phyloP scores from a whole-genome alignment of 2,888 invertebrate species.

The Cerceris rybyensis region DNA sequence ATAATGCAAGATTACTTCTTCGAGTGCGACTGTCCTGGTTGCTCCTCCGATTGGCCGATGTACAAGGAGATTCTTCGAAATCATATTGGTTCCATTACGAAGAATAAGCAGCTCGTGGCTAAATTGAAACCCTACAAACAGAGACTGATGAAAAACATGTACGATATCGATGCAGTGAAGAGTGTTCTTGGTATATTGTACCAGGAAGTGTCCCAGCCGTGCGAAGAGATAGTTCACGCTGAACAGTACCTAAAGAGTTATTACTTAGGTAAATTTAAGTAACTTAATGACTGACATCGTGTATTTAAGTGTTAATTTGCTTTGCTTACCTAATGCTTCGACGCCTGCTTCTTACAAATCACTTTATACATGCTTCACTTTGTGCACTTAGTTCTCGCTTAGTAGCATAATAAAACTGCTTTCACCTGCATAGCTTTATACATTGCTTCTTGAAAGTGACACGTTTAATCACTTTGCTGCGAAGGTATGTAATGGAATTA shows the following conservation, averaged over 20 bases:
- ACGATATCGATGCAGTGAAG: constrained; percentile 79
- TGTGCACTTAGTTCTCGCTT: constrained; percentile 38
- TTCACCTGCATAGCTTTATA: constrained; percentile 32
- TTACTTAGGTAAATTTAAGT: constrained; percentile 80
- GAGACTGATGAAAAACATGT: constrained; percentile 74
- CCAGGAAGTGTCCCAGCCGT: constrained; percentile 74
- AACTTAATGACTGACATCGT: constrained; percentile 27
- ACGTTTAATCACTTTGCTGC: constrained; percentile 28
- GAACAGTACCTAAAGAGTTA: constrained; percentile 79
- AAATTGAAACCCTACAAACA: constrained; percentile 75
- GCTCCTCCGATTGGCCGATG: constrained; percentile 75
- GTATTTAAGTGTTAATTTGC: constrained; percentile 19
- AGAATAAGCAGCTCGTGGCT: constrained; percentile 72
- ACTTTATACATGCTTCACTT: constrained; percentile 27
- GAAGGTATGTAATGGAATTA: constrained; percentile 37
- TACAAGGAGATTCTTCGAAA: constrained; percentile 74
- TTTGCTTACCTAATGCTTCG: constrained; percentile 33
- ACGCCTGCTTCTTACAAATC: constrained; percentile 11
- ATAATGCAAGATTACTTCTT: constrained; percentile 78
- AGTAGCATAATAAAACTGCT: constrained; percentile 35
- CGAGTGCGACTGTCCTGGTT: constrained; percentile 77
- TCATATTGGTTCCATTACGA: constrained; percentile 76
- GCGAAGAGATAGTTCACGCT: constrained; percentile 79
- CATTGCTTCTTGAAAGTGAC: constrained; percentile 25
- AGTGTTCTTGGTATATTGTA: constrained; percentile 72